These are phyloP conservation scores for Drosophila demipolita DNA, from an alignment of 2,888 invertebrate species.

Conservation along the genomic window DNA sequence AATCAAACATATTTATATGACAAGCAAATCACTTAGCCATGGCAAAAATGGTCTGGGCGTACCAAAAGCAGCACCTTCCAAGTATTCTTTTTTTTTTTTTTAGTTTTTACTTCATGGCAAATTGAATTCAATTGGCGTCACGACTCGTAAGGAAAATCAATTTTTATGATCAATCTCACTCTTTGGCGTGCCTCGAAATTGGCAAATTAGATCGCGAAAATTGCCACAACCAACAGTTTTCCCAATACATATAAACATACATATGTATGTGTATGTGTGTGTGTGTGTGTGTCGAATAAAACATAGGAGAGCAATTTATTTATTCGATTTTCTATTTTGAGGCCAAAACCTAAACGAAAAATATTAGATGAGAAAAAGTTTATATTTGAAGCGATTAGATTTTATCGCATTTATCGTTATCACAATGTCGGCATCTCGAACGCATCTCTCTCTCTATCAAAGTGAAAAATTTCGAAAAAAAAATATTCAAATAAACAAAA, in stretches of 20 bases:
- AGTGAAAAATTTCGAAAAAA: conserved; percentile 56
- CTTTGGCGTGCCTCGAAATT: conserved; percentile 69
- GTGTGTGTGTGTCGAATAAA: not conserved
- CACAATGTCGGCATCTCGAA: conserved; percentile 67
- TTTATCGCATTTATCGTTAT: conserved; percentile 64
- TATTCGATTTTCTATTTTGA: conserved; percentile 21
- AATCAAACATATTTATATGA: conserved; percentile 78
- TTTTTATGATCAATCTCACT: conserved; percentile 77
- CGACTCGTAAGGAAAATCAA: conserved; percentile 70
- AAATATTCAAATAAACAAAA: conserved; percentile 29
- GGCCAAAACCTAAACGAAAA: conserved; percentile 27
- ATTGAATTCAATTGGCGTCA: conserved; percentile 78
- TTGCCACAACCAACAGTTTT: conserved; percentile 50
- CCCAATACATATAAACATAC: conserved; percentile 7
- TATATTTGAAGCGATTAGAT: conserved; percentile 61
- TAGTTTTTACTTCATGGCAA: conserved; percentile 28
- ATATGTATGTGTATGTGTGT: not conserved
- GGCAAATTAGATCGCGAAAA: conserved; percentile 70
- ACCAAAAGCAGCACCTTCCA: conserved; percentile 63
- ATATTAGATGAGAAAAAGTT: conserved; percentile 51
- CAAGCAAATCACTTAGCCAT: conserved; percentile 70
- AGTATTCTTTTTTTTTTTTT: not conserved
- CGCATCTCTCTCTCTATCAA: conserved; percentile 34
- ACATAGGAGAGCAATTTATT: conserved; percentile 61
- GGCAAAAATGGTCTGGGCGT: conserved; percentile 41